These are phyloP conservation scores for Tetanocera ferruginea DNA, from an alignment of 2,888 invertebrate genomes.

Conservation along the genomic window DNA sequence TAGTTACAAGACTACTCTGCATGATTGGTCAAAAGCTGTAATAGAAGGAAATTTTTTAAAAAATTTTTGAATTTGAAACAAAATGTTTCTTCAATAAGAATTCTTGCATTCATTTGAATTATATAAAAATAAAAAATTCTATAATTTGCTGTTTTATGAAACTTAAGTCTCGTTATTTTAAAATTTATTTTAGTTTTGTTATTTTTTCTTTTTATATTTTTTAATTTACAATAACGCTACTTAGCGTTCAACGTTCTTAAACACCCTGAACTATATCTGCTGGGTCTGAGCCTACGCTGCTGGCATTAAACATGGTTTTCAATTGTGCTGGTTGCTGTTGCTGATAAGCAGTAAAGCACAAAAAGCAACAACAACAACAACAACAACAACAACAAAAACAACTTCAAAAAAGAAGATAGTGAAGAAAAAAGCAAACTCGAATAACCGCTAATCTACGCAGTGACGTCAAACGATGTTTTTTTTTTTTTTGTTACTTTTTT, in stretches of 20 bases:
- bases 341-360: not conserved
- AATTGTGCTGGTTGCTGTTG: not conserved
- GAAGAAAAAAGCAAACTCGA: not conserved
- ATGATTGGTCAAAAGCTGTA: too few relatives aligned
- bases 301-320: not conserved
- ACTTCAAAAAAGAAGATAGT: constrained; percentile 1
- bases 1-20: too few relatives aligned
- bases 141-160: too few relatives aligned
- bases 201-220: not conserved
- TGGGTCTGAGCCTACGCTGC: too few relatives aligned
- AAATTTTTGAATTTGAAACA: too few relatives aligned
- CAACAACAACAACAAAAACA: not conserved
- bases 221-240: not conserved
- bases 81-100: too few relatives aligned
- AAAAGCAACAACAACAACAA: not conserved
- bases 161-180: too few relatives aligned
- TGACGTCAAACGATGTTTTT: constrained; percentile 33
- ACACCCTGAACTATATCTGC: too few relatives aligned
- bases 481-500: not conserved
- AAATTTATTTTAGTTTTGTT: not conserved
- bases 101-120: too few relatives aligned
- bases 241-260: not conserved
- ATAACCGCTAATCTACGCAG: constrained; percentile 30
- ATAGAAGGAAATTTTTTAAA: too few relatives aligned
- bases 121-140: too few relatives aligned